Conservation (phyloP, 2,113 vertebrate species). For the Geococcyx californianus region DNA sequence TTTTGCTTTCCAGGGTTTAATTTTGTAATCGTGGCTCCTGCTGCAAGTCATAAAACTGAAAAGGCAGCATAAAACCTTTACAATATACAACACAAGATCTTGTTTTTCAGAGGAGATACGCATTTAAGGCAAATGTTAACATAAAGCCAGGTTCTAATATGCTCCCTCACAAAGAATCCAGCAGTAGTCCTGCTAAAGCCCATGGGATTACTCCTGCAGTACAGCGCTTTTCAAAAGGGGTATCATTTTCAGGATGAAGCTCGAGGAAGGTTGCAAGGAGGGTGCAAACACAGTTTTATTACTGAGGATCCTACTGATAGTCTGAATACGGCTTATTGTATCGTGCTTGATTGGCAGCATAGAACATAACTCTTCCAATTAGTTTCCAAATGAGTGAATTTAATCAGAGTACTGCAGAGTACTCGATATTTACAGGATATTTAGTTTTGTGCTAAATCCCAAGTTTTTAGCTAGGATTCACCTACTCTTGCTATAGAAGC, state of each 20-base stretch:
- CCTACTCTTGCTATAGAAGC: background rate
- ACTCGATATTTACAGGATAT: background rate
- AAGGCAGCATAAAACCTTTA: background rate
- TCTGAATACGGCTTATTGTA: background rate
- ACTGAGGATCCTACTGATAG: background rate
- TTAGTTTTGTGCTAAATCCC: background rate
- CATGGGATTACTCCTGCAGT: background rate
- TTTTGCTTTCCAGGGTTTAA: background rate
- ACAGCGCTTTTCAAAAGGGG: background rate
- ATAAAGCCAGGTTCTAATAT: background rate
- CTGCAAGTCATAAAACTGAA: background rate
- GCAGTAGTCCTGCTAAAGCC: background rate
- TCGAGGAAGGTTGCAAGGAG: background rate
- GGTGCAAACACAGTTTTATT: background rate
- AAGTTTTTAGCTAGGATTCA: constrained; percentile 16
- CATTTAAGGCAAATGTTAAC: background rate
- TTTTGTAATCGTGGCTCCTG: background rate
- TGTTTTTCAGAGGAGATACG: background rate
- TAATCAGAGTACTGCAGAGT: background rate
- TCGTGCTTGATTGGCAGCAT: background rate
- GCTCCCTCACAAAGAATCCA: background rate
- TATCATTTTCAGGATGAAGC: background rate
- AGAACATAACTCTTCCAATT: background rate
- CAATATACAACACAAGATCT: background rate
- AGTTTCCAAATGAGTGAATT: background rate